Evolutionary conservation across 1,140 invertebrate genomes (phyloP), one percentile per base, ranked within the genome.

Genomic region (Potamilus streckersoni): DNA sequence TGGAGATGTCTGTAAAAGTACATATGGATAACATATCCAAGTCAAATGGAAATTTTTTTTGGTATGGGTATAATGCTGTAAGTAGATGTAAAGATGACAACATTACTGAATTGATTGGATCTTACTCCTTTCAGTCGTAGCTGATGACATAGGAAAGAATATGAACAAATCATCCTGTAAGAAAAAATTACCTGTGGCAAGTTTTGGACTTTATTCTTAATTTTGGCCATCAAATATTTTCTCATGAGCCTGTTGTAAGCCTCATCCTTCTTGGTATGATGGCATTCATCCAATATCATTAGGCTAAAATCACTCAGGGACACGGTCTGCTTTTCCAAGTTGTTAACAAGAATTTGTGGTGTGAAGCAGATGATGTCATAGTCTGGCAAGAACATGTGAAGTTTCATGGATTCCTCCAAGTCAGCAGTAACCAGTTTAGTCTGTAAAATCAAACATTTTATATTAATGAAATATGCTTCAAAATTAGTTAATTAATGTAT

Each of bases 251-350:
- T 83, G 71, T 84, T 87, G 79, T 89, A 90, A 0, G 88, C 83
- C 69, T 87, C 85, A 15, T 84, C 83, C 60, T 88, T 87, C 14
- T 73, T 77, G 15, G 88, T 86, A 64, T 90, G 87, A 68, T 90
- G 89, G 74, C 89, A 90, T 69, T 90, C 89, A 69, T 90, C 89
- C 49, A 89, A 78, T n/a, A 89, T 80, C n/a, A 89, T 61, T 49
- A 89, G 72, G 14, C 81, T 73, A 70, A 89, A 83, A 2, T 75
- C 78, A 13, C 38, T 60, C 11, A 87, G 62, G 14, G 69, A 71
- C 15, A 86, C 74, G 19, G 76, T 73, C 27, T 82, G 38, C 0
- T 49, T 74, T 2, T 75, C 75, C 56, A 88, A 64, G 57, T 81
- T 82, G 73, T 87, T 86, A 17, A 85, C 61, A 31, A 87, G 74